Percentiles rank a stretch among this genome's conserved stretches.
Evolutionary conservation across 2,113 vertebrate species (phyloP).

Genomic region (Clarias magur): DNA sequence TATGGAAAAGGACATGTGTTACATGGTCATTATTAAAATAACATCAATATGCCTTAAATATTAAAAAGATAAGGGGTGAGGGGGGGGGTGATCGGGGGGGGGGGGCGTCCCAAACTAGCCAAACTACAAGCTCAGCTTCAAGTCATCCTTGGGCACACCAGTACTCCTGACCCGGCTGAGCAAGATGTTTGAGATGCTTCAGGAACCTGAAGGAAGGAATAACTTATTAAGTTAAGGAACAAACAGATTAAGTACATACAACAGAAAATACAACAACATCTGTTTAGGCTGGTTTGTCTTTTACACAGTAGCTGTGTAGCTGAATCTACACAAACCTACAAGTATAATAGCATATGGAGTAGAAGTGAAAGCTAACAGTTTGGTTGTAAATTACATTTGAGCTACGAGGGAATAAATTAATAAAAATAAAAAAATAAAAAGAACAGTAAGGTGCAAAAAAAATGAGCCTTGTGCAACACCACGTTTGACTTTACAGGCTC

Average conservation of each 20-base stretch:
- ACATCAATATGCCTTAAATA: neutral
- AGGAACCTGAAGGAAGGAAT: neutral
- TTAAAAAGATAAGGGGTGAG: neutral
- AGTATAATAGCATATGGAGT: neutral
- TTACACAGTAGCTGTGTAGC: neutral
- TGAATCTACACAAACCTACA: neutral
- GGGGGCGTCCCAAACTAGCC: neutral
- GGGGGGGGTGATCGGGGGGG: too few relatives aligned
- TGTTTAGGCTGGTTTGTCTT: neutral
- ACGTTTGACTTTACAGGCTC: neutral
- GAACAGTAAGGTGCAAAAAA: neutral
- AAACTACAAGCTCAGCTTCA: neutral
- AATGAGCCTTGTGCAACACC: neutral
- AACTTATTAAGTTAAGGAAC: neutral
- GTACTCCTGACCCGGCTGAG: neutral
- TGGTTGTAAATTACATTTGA: neutral
- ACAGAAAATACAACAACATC: neutral
- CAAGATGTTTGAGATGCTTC: neutral
- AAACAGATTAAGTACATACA: neutral
- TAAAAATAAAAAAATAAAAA: neutral
- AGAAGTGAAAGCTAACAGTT: neutral
- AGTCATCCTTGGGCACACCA: neutral
- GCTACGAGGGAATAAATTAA: neutral
- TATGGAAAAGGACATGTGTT: slow-evolving; percentile 41
- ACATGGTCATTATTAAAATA: neutral